Conservation (phyloP, 2,113 vertebrate genomes). For the Laterallus jamaicensis region DNA sequence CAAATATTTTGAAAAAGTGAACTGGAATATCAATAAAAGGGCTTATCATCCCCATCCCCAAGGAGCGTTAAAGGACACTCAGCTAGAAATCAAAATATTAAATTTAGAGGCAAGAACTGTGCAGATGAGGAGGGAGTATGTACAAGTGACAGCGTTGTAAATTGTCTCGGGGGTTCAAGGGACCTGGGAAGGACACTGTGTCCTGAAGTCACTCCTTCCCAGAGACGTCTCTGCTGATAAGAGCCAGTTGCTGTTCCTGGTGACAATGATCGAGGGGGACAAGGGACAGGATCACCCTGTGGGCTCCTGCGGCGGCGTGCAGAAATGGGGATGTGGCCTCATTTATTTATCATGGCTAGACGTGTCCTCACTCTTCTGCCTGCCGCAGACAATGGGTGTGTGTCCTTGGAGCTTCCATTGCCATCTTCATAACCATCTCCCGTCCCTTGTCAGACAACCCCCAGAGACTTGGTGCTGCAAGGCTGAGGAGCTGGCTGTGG, state of each 20-base stretch:
- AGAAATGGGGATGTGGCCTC: not conserved
- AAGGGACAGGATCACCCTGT: conserved; percentile 19
- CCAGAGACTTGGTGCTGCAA: not conserved
- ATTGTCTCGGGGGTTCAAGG: conserved; percentile 53
- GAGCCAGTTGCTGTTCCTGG: not conserved
- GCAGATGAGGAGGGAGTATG: not conserved
- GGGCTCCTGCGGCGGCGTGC: not conserved
- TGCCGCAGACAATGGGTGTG: fast-evolving
- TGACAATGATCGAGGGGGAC: conserved; percentile 55
- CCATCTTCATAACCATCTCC: fast-evolving
- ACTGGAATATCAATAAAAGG: not conserved
- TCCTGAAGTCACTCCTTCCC: conserved; percentile 50
- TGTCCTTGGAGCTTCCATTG: not conserved
- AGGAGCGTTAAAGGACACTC: conserved; percentile 3
- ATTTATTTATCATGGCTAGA: not conserved
- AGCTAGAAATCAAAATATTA: conserved; percentile 20
- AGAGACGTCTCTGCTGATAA: conserved; percentile 46
- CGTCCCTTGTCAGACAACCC: not conserved
- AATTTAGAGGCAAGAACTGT: not conserved
- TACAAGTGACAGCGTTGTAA: not conserved
- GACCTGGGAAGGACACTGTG: conserved; percentile 44
- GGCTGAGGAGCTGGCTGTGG: fast-evolving
- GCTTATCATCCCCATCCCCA: not conserved
- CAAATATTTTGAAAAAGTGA: conserved; percentile 39
- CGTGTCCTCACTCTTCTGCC: not conserved